A percentile compares a stretch with the other conserved stretches of the same genome.
phyloP scores from a whole-genome alignment of 1,140 invertebrate genomes.

The Vanessa tameamea region DNA sequence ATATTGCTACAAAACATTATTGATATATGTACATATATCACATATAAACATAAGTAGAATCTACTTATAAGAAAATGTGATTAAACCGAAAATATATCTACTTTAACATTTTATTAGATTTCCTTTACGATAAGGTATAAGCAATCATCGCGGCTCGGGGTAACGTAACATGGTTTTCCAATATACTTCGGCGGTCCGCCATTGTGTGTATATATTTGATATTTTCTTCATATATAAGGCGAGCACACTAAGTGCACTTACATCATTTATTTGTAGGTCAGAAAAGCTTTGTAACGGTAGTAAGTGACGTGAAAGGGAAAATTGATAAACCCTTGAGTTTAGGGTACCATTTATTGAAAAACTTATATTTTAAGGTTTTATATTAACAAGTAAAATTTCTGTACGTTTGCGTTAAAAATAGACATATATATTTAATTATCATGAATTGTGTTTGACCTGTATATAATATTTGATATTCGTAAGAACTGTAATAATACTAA shows the following conservation, averaged over 20 bases:
- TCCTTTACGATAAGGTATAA: constrained; percentile 35
- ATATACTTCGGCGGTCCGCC: constrained; percentile 35
- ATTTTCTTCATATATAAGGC: constrained; percentile 24
- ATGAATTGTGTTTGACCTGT: too few relatives aligned
- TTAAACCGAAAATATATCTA: constrained; percentile 25
- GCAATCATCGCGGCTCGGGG: constrained; percentile 26
- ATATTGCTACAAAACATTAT: too few relatives aligned
- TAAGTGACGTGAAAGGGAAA: background rate
- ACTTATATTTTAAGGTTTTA: too few relatives aligned
- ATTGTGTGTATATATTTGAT: constrained; percentile 38
- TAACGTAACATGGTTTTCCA: constrained; percentile 46
- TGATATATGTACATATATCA: background rate
- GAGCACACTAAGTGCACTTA: constrained; percentile 42
- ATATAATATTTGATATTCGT: too few relatives aligned
- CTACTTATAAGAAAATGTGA: constrained; percentile 27
- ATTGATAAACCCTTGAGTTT: background rate
- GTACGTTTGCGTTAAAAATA: too few relatives aligned
- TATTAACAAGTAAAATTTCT: too few relatives aligned
- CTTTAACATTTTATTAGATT: constrained; percentile 33
- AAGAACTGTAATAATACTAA: too few relatives aligned
- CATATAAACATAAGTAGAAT: background rate
- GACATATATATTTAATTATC: too few relatives aligned
- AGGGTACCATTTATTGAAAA: too few relatives aligned
- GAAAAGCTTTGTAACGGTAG: background rate
- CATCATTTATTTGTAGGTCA: constrained; percentile 21